Base-by-base conservation (phyloP, 2,797 vertebrate species). In the Novumbra hubbsi region DNA sequence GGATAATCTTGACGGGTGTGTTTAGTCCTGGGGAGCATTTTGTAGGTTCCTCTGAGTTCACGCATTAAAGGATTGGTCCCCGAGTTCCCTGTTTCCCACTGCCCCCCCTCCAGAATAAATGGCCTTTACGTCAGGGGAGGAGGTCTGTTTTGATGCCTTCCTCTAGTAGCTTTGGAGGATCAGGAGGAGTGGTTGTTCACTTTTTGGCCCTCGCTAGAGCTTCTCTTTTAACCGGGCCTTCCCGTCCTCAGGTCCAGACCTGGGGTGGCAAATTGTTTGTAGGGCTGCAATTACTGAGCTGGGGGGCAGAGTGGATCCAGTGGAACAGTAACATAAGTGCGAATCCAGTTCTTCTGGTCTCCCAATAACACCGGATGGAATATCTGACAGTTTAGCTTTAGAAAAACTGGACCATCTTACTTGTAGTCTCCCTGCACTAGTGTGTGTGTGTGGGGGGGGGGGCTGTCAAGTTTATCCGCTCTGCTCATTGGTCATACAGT, bases 51-150 rank as follows among this genome's bases (percentile, higher is more conserved):
- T 60, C 21, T 24, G 12, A 4, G 21, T 60, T 60, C 55, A 60
- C 9, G 19, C 24, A 24, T 60, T 66, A 16, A 65, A 38, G 19
- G 65, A 67, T 57, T 57, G 9, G 21, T 16, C 55, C 62, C 24
- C 30, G 67, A 48, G 5, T 49, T 24, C 67, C 49, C 21, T 21
- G 4, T 38, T 41, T 50, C 32, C 14, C 16, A 15, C 14, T 34
- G 55, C 11, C 63, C 27, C 17, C 28, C 30, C 3, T 5, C 50
- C 62, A 68, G 70, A 74, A 74, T 67, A 74, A 74, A 74, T 70
- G 70, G 71, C 28, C 34, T 34, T 28, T 15, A n/a, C 41, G 50
- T 28, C 21, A 32, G 50, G 49, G 34, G 17, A 57, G 52, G 49
- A 28, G n/a, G 32, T 55, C 17, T 24, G 55, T 24, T 60, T 24